Evolutionary conservation across 1,140 invertebrate genomes (phyloP).

Genomic region (Meteorus sp.): DNA sequence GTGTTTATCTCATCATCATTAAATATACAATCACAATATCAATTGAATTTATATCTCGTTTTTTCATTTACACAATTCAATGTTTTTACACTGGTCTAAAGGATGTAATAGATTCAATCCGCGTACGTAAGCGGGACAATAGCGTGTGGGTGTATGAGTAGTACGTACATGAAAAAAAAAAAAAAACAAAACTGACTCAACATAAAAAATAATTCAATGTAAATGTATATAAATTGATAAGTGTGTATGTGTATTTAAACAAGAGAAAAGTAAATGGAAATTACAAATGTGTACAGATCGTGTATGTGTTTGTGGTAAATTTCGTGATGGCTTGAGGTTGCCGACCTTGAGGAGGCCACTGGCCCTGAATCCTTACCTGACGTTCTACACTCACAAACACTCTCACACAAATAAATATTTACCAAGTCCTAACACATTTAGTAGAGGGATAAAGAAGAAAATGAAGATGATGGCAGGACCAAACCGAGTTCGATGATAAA

Average conservation of each 20-base stretch:
- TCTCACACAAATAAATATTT: neutral
- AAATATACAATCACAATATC: no score
- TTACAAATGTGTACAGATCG: neutral
- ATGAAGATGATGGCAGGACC: no score
- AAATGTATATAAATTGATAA: neutral
- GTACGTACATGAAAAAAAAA: constrained; percentile 8
- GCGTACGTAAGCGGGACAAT: constrained; percentile 3
- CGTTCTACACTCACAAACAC: neutral
- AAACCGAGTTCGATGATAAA: no score
- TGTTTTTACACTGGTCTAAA: neutral
- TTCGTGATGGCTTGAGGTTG: constrained; percentile 17
- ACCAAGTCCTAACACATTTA: no score
- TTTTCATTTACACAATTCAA: no score
- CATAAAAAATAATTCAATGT: constrained; percentile 1
- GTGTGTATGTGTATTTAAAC: no score
- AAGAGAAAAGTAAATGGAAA: neutral
- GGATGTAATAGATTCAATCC: neutral
- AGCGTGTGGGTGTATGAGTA: constrained; percentile 13
- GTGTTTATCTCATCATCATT: no score
- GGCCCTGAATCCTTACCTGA: constrained; percentile 26
- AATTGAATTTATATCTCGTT: neutral
- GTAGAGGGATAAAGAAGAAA: no score
- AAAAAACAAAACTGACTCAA: constrained; percentile 1
- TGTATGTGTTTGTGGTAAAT: neutral
- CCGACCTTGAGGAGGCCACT: constrained; percentile 42